phyloP scores from a whole-genome alignment of 2,113 vertebrate genomes.

The Neotoma lepida region DNA sequence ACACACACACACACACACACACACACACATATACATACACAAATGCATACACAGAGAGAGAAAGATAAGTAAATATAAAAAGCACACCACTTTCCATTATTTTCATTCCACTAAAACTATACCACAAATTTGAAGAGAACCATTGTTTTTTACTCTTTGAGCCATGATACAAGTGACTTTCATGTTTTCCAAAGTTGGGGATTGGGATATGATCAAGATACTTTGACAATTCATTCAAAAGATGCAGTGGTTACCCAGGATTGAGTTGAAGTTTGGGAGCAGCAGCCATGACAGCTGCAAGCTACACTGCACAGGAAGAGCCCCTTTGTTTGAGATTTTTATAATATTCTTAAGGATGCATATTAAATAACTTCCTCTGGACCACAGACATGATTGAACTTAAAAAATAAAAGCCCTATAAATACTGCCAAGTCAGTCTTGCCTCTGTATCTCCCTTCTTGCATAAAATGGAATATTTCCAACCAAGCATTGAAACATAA shows the following conservation, averaged over 20 bases:
- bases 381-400: slow-evolving; percentile 72
- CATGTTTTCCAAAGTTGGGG: slow-evolving; percentile 11
- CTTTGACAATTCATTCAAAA: background rate
- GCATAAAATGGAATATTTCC: slow-evolving; percentile 86
- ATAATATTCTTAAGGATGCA: slow-evolving; percentile 76
- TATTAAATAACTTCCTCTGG: slow-evolving; percentile 81
- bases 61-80: background rate
- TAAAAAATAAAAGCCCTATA: slow-evolving; percentile 77
- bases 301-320: slow-evolving; percentile 59
- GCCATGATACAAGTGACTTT: background rate
- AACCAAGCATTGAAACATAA: slow-evolving; percentile 87
- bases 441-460: slow-evolving; percentile 77
- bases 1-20: background rate
- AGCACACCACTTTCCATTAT: background rate
- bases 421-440: slow-evolving; percentile 80
- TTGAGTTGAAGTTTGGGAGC: background rate
- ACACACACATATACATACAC: background rate
- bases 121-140: slow-evolving; percentile 12
- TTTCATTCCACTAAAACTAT: slow-evolving; percentile 2
- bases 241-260: background rate
- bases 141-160: background rate
- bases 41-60: background rate
- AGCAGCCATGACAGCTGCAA: slow-evolving; percentile 33
- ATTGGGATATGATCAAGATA: background rate
- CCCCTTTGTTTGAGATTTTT: slow-evolving; percentile 65